These are phyloP conservation scores for Corydoras sp. DNA, from an alignment of 2,113 vertebrate genomes.

Conservation along the genomic window DNA sequence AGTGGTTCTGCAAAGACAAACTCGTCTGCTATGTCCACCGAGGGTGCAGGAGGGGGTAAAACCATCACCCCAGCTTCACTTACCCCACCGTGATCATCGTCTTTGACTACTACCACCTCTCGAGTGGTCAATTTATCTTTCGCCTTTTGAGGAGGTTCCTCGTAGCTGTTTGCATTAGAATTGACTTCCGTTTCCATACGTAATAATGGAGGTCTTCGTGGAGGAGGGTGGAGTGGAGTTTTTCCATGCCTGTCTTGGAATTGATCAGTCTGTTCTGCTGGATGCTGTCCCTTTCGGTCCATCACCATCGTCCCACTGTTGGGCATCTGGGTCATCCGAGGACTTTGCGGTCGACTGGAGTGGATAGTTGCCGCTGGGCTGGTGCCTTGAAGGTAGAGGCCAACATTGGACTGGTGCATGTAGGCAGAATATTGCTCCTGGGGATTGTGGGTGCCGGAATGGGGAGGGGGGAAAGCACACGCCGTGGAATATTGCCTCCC, in stretches of 20 bases:
- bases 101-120: conserved; percentile 48
- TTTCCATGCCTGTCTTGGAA: conserved; percentile 52
- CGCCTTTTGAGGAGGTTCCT: no score
- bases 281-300: conserved; percentile 64
- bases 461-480: conserved; percentile 61
- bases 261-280: conserved; percentile 58
- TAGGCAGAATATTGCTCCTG: conserved; percentile 55
- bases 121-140: no score
- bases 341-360: conserved; percentile 65
- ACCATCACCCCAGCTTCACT: conserved; percentile 73
- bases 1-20: conserved; percentile 85
- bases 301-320: conserved; percentile 47
- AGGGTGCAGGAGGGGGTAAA: conserved; percentile 81
- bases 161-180: no score
- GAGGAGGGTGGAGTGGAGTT: conserved; percentile 57
- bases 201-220: conserved; percentile 62
- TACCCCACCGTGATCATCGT: conserved; percentile 18
- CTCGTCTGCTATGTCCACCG: conserved; percentile 83
- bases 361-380: conserved; percentile 56
- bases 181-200: conserved; percentile 56
- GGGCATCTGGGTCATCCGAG: conserved; percentile 58
- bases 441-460: conserved; percentile 55
- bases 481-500: conserved; percentile 63
- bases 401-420: conserved; percentile 56
- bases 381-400: conserved; percentile 58